Evolutionary conservation across 1,140 invertebrate species (phyloP).

Genomic region (Asbolus verrucosus): DNA sequence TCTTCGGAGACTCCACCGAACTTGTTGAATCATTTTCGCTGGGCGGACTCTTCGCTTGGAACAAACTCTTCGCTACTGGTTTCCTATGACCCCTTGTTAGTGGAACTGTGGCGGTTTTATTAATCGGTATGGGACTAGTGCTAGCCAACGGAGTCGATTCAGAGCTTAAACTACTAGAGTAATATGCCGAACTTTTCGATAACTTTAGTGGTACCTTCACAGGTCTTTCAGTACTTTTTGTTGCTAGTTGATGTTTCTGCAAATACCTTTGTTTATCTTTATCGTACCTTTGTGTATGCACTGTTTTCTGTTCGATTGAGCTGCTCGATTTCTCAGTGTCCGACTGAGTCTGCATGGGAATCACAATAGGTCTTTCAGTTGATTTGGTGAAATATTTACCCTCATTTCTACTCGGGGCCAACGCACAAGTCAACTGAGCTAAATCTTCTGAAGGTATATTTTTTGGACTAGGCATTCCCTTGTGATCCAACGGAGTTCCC

Average conservation of each 20-base stretch:
- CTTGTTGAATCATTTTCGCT: conserved; percentile 78
- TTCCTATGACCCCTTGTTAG: conserved; percentile 61
- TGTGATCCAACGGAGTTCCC: conserved; percentile 48
- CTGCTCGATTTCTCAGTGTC: conserved; percentile 64
- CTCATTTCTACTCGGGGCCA: not conserved
- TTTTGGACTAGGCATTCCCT: conserved; percentile 56
- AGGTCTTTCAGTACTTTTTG: conserved; percentile 64
- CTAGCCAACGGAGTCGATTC: conserved; percentile 72
- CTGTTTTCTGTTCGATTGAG: conserved; percentile 61
- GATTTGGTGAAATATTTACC: conserved; percentile 59
- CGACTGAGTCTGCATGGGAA: conserved; percentile 58
- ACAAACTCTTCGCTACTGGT: conserved; percentile 58
- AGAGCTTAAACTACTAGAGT: conserved; percentile 76
- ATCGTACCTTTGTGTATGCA: conserved; percentile 62
- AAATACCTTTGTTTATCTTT: conserved; percentile 62
- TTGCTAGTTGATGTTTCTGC: conserved; percentile 57
- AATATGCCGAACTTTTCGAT: conserved; percentile 76
- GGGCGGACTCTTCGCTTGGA: conserved; percentile 72
- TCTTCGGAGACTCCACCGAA: conserved; percentile 71
- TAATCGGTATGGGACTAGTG: conserved; percentile 58
- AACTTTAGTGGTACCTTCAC: conserved; percentile 70
- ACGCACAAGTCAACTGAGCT: conserved; percentile 46
- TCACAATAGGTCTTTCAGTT: conserved; percentile 60
- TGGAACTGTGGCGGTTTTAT: conserved; percentile 64
- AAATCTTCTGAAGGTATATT: conserved; percentile 62